Conservation (phyloP, 2,888 invertebrate species). For the Hirtodrosophila histrioides region DNA sequence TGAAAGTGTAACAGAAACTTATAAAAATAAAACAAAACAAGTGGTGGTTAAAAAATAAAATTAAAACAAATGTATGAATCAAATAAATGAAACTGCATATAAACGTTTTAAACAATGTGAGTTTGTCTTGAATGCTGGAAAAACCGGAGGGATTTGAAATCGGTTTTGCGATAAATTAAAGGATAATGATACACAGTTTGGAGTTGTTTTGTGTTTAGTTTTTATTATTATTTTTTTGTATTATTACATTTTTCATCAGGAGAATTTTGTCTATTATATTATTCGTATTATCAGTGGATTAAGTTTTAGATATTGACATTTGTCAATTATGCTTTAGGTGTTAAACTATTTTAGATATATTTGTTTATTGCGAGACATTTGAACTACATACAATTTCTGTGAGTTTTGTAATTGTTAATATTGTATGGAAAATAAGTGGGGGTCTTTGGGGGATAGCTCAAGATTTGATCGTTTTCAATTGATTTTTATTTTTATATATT, state of each 20-base stretch:
- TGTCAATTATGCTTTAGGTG: conserved; percentile 6
- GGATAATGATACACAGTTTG: conserved; percentile 1
- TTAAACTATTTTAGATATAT: conserved; percentile 4
- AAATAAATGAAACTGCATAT: conserved; percentile 77
- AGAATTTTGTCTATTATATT: conserved; percentile 57
- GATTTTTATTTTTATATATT: neutral
- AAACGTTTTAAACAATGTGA: conserved; percentile 68
- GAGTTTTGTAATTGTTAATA: neutral
- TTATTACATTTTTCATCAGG: conserved; percentile 51
- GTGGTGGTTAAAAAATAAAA: conserved; percentile 64
- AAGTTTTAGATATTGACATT: conserved; percentile 28
- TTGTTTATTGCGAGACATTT: neutral
- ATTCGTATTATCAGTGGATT: conserved; percentile 54
- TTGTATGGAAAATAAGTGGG: too few species aligned
- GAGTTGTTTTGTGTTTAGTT: conserved; percentile 51
- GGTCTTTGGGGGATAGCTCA: neutral
- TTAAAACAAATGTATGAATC: conserved; percentile 70
- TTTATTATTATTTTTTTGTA: conserved; percentile 55
- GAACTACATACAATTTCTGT: too few species aligned
- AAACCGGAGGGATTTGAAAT: neutral
- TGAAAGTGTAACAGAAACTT: conserved; percentile 54
- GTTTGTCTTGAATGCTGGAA: conserved; percentile 1
- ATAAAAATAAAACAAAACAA: conserved; percentile 46
- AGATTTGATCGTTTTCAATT: too few species aligned
- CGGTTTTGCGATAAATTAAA: neutral